phyloP scores from a whole-genome alignment of 1,140 invertebrate species.

The Ephestia elutella region DNA sequence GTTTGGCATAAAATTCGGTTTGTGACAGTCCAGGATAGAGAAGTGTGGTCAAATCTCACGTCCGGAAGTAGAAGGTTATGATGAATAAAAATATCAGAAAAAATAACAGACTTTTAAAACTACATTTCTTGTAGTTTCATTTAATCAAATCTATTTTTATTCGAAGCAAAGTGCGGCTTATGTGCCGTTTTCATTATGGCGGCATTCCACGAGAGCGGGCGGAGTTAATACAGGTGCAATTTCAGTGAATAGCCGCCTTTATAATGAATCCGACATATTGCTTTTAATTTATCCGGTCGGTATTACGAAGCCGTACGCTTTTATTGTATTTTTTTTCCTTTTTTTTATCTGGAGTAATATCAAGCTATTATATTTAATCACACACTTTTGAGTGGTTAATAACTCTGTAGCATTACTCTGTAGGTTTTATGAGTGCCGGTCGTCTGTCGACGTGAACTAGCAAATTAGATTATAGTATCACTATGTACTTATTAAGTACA shows the following conservation, averaged over 20 bases:
- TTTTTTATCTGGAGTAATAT: not conserved
- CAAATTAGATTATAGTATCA: too few species aligned
- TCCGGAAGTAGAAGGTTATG: too few species aligned
- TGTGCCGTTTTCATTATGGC: constrained; percentile 1
- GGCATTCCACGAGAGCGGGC: not conserved
- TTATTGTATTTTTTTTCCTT: not conserved
- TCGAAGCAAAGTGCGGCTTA: not conserved
- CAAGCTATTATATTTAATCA: too few species aligned
- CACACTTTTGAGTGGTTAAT: too few species aligned
- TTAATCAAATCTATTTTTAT: not conserved
- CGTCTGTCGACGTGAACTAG: too few species aligned
- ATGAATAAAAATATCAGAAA: too few species aligned
- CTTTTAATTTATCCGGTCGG: constrained; percentile 1
- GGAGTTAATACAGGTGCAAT: constrained; percentile 3
- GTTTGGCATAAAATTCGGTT: too few species aligned
- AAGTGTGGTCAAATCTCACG: too few species aligned
- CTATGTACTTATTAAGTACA: too few species aligned
- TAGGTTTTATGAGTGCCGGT: too few species aligned
- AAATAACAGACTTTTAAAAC: not conserved
- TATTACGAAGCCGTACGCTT: not conserved
- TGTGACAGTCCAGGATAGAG: too few species aligned
- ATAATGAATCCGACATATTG: constrained; percentile 4
- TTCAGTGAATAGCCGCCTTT: not conserved
- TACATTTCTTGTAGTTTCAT: not conserved
- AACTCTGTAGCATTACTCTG: too few species aligned